A percentile compares a stretch with the other conserved stretches of the same genome.
Conservation (phyloP, 2,113 vertebrate genomes). For the Gnathonemus longibarbis region DNA sequence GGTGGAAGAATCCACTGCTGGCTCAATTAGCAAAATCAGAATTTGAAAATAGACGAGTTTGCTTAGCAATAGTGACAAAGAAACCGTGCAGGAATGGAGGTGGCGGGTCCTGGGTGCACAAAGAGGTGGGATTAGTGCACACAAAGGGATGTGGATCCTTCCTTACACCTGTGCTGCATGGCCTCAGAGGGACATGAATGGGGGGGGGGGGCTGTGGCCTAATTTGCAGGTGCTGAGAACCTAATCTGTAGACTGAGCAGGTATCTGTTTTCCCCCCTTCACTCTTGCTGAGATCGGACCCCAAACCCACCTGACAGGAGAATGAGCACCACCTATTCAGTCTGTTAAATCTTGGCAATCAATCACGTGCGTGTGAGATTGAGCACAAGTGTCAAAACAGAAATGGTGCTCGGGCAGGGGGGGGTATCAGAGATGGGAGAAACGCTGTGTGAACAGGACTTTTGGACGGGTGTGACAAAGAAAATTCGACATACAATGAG, state of each 20-base stretch:
- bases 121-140: constrained; percentile 55
- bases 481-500: constrained; percentile 11
- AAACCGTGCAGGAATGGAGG: constrained; percentile 44
- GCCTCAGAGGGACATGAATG: constrained; percentile 46
- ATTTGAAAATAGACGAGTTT: constrained; percentile 58
- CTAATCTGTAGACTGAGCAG: constrained; percentile 53
- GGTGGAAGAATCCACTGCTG: constrained; percentile 37
- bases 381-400: constrained; percentile 68
- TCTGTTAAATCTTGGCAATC: constrained; percentile 53
- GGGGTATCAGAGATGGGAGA: neutral
- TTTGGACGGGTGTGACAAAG: constrained; percentile 31
- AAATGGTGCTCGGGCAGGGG: constrained; percentile 54
- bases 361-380: constrained; percentile 72
- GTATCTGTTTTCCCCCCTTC: constrained; percentile 44
- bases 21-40: constrained; percentile 69
- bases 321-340: constrained; percentile 1
- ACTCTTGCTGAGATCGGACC: constrained; percentile 30
- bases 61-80: constrained; percentile 53
- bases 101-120: constrained; percentile 37
- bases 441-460: constrained; percentile 40
- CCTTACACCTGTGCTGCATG: constrained; percentile 53
- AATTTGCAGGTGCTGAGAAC: constrained; percentile 57
- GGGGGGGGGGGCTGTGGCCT: constrained; percentile 47
- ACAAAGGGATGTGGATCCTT: constrained; percentile 61
- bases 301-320: neutral